Evolutionary conservation across 2,888 invertebrate species (phyloP), one percentile per base, ranked within the genome.

Genomic region (Copidosoma aretas): DNA sequence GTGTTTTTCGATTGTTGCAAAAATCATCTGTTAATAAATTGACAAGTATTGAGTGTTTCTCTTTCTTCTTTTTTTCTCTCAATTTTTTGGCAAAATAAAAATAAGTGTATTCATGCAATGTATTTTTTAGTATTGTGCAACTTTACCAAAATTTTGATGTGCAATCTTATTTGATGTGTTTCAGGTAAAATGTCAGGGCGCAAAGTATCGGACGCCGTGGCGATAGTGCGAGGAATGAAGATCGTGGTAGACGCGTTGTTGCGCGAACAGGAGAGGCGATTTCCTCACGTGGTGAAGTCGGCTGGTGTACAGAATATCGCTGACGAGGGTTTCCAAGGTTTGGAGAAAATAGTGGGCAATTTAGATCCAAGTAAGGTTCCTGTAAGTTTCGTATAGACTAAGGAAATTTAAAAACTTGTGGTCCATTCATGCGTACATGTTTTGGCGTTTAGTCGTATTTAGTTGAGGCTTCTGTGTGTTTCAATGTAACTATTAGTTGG

Each of bases 151-250:
- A 46, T 46, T 4, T 46, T 46, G 43, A 46, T 46, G 32, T 32
- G n/a, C 17, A 17, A 25, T 19, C 12, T 19, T 56, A 46, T n/a
- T 10, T 56, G 4, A 19, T 57, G 32, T 21, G 19, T 52, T 21
- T 19, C n/a, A 52, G 32, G 10, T 15, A 83, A 41, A 43, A 84
- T 84, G 84, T 73, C 81, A 67, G 77, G 80, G 43, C 78, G 80
- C 4, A 78, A 80, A 73, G 67, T 76, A 68, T 78, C 82, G 78
- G 93, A 93, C 84, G 77, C 90, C 74, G 81, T 90, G 76, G 89
- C 89, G 54, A 85, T 93, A 71, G 78, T 93, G 74, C 88, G 89
- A 79, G 93, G 93, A 54, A 83, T 91, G 67, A 90, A 91, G 77
- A 85, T 88, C 59, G 89, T 94, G 62, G 85, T 87, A 51, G 88